Percentiles rank a stretch among this genome's conserved stretches.
Evolutionary conservation across 2,113 vertebrate genomes (phyloP).

Genomic region (Conger conger): DNA sequence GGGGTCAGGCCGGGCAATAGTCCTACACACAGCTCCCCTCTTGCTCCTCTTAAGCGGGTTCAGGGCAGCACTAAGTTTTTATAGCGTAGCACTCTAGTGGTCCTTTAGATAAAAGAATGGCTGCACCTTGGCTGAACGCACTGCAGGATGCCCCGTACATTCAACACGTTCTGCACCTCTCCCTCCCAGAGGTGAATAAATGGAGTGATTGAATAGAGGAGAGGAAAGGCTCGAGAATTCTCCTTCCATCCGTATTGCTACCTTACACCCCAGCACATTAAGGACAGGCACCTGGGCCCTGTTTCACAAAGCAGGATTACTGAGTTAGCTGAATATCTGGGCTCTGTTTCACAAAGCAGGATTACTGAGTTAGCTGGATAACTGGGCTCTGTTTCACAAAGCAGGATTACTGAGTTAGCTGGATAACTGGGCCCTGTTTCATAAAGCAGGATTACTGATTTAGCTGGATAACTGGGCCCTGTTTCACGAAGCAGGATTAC

Average conservation of each 20-base stretch:
- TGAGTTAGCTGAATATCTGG: no score
- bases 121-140: slow-evolving; percentile 44
- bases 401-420: no score
- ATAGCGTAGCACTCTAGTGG: slow-evolving; percentile 40
- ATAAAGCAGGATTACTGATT: no score
- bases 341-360: no score
- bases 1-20: not conserved
- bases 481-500: no score
- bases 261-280: not conserved
- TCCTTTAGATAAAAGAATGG: slow-evolving; percentile 42
- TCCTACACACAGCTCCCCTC: no score
- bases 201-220: slow-evolving; percentile 32
- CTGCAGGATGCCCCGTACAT: slow-evolving; percentile 46
- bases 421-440: no score
- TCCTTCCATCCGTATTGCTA: not conserved
- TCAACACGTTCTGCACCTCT: slow-evolving; percentile 43
- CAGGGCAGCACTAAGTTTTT: slow-evolving; percentile 45
- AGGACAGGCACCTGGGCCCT: no score
- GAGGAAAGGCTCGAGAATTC: slow-evolving; percentile 27
- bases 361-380: no score
- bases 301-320: no score
- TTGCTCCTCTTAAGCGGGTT: slow-evolving; percentile 45
- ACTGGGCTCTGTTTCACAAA: no score
- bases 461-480: no score
- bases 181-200: slow-evolving; percentile 29